Evolutionary conservation across 2,888 invertebrate genomes (phyloP).

Genomic region (Cecidostiba fungosa): DNA sequence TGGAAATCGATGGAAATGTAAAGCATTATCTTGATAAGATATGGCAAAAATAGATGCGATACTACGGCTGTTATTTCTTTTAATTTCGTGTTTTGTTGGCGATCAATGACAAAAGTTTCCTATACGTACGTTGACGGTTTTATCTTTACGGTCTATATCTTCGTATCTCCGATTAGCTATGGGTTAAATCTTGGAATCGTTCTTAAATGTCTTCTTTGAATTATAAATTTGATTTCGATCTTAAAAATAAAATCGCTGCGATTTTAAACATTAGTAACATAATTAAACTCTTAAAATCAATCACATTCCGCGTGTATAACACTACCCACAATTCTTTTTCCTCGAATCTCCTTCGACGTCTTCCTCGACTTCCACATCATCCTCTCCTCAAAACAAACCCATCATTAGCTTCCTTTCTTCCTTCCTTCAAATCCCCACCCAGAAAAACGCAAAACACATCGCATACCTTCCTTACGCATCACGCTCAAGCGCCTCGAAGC

Average conservation of each 20-base stretch:
- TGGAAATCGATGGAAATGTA: not conserved
- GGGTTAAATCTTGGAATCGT: no score
- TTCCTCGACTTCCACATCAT: not conserved
- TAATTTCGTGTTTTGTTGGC: not conserved
- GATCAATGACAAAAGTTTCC: constrained; percentile 4
- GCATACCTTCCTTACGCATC: not conserved
- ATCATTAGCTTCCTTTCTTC: constrained; percentile 8
- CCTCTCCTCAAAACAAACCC: not conserved
- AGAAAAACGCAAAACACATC: not conserved
- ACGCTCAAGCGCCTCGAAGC: not conserved
- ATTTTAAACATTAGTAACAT: no score
- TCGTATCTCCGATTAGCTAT: no score
- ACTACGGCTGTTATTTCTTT: not conserved
- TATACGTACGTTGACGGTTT: not conserved
- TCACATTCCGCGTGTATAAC: not conserved
- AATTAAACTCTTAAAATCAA: not conserved
- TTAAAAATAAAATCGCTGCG: no score
- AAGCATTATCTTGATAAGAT: not conserved
- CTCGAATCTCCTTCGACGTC: no score
- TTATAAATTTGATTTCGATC: no score
- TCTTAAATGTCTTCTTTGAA: no score
- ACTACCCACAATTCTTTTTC: no score
- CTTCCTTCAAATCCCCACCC: not conserved
- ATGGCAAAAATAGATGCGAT: constrained; percentile 7
- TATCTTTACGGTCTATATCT: no score